Percentiles rank a stretch among this genome's conserved stretches.
Evolutionary conservation across 2,888 invertebrate species (phyloP).

Genomic region (Oscheius sp.): DNA sequence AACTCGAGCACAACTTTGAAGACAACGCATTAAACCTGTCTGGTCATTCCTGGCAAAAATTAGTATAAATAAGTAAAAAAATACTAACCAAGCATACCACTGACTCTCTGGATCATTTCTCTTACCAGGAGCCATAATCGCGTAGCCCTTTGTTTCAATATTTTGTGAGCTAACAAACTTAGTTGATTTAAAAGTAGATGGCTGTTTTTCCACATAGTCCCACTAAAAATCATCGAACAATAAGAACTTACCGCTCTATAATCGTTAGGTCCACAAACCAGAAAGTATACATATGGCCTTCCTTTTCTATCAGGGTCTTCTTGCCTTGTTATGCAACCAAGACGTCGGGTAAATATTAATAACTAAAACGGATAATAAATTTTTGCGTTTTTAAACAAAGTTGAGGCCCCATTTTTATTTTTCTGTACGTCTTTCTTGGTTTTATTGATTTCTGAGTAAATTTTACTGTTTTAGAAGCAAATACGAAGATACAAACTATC

Average conservation of each 20-base stretch:
- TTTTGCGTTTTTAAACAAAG: too few relatives aligned
- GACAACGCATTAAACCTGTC: slow-evolving; percentile 19
- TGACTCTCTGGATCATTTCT: not conserved
- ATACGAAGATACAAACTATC: too few relatives aligned
- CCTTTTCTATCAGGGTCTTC: slow-evolving; percentile 11
- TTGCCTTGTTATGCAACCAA: not conserved
- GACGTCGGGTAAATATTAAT: slow-evolving; percentile 12
- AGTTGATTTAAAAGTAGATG: slow-evolving; percentile 15
- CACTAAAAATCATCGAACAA: not conserved
- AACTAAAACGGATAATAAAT: not conserved
- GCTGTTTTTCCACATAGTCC: not conserved
- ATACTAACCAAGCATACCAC: slow-evolving; percentile 15
- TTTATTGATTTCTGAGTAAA: too few relatives aligned
- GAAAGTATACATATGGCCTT: not conserved
- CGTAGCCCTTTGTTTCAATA: slow-evolving; percentile 21
- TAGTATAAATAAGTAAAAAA: not conserved
- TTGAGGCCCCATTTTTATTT: too few relatives aligned
- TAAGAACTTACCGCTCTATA: slow-evolving; percentile 4
- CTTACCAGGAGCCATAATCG: slow-evolving; percentile 1
- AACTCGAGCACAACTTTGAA: not conserved
- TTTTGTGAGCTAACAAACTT: slow-evolving; percentile 14
- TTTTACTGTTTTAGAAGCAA: too few relatives aligned
- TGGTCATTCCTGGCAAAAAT: slow-evolving; percentile 13
- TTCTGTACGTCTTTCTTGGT: too few relatives aligned
- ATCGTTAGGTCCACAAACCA: slow-evolving; percentile 11